Conservation (phyloP, 1,140 invertebrate species). For the Ostrea denselamellosa region DNA sequence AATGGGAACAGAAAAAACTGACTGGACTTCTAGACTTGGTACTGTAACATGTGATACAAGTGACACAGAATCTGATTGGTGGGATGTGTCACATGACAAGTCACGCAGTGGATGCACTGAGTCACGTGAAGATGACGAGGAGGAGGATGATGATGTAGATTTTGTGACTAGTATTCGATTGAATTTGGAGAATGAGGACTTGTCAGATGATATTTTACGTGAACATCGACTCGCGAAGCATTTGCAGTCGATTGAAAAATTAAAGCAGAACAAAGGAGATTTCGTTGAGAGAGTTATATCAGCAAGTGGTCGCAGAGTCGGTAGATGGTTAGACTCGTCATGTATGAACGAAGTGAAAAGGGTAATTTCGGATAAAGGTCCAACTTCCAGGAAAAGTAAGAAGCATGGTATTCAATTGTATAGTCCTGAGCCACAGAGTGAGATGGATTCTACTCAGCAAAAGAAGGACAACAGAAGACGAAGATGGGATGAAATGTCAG, state of each 20-base stretch:
- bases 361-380: neutral
- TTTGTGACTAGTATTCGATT: constrained; percentile 43
- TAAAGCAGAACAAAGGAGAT: constrained; percentile 45
- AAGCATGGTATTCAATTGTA: constrained; percentile 46
- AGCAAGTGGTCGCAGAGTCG: constrained; percentile 46
- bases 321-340: constrained; percentile 46
- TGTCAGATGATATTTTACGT: constrained; percentile 49
- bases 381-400: constrained; percentile 40
- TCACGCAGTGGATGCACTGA: constrained; percentile 15
- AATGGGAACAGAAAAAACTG: constrained; percentile 43
- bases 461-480: constrained; percentile 42
- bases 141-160: constrained; percentile 38
- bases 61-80: constrained; percentile 56
- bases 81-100: constrained; percentile 45
- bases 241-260: constrained; percentile 50
- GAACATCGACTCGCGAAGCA: constrained; percentile 52
- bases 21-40: constrained; percentile 51
- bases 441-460: constrained; percentile 30
- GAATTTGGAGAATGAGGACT: constrained; percentile 55
- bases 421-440: constrained; percentile 40
- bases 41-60: constrained; percentile 47
- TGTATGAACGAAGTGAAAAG: constrained; percentile 41
- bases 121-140: constrained; percentile 45
- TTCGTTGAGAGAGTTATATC: constrained; percentile 52
- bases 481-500: constrained; percentile 56